These are phyloP conservation scores for Procavia capensis DNA, from an alignment of 2,113 vertebrate genomes.

Conservation along the genomic window DNA sequence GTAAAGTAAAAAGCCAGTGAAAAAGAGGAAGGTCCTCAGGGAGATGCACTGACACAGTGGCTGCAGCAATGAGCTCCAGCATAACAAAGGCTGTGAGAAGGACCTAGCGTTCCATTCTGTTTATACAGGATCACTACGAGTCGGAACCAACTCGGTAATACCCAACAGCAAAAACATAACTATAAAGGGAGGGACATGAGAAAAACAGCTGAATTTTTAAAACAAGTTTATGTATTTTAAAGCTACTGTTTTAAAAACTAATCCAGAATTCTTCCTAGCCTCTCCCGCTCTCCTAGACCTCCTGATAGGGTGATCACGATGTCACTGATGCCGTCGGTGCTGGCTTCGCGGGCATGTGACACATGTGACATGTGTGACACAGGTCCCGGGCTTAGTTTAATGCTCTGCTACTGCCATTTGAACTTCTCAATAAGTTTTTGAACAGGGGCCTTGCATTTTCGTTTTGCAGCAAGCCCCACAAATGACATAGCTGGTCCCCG, in stretches of 20 bases:
- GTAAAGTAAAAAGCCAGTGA: too few species aligned
- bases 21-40: too few species aligned
- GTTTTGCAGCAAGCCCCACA: neutral
- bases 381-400: neutral
- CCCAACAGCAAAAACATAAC: too few species aligned
- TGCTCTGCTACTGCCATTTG: neutral
- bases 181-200: neutral
- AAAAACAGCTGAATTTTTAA: constrained; percentile 26
- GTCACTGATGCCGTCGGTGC: too few species aligned
- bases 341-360: too few species aligned
- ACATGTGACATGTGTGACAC: neutral
- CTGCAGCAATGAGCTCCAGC: too few species aligned
- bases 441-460: neutral
- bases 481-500: neutral
- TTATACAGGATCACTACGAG: too few species aligned
- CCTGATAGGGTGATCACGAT: neutral
- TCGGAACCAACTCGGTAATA: too few species aligned
- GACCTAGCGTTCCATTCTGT: too few species aligned
- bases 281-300: neutral
- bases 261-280: neutral
- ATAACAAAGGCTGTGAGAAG: too few species aligned
- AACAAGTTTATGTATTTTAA: neutral
- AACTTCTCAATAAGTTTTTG: neutral
- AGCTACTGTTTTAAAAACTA: neutral
- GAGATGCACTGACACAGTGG: too few species aligned